Conservation (phyloP, 2,888 invertebrate genomes). For the Pardosa pseudoannulata region DNA sequence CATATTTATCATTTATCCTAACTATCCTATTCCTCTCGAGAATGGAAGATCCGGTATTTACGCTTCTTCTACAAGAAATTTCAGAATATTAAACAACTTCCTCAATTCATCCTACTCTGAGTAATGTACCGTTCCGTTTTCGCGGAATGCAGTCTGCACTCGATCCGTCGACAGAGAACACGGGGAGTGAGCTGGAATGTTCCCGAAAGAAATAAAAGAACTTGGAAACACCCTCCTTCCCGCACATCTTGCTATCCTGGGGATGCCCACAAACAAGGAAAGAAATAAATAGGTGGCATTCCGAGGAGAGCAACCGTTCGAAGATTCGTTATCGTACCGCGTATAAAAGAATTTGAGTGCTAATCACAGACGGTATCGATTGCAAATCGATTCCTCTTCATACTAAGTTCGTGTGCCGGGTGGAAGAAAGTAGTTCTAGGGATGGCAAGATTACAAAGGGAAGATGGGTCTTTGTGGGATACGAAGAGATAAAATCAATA, state of each 20-base stretch:
- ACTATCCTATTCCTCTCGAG: no score
- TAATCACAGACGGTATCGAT: slow-evolving; percentile 22
- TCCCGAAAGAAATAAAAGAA: neutral
- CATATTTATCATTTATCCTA: no score
- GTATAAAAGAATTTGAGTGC: slow-evolving; percentile 14
- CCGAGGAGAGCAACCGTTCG: slow-evolving; percentile 10
- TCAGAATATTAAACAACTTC: no score
- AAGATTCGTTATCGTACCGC: slow-evolving; percentile 12
- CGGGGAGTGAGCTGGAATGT: no score
- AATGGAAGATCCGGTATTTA: no score
- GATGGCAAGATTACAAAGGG: neutral
- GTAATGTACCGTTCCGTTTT: no score
- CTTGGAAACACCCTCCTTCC: neutral
- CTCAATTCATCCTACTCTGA: no score
- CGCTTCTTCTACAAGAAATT: no score
- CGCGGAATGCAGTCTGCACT: no score
- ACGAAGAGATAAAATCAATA: slow-evolving; percentile 6
- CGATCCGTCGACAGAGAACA: no score
- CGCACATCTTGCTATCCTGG: neutral
- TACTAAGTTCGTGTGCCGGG: neutral
- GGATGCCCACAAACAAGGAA: slow-evolving; percentile 6
- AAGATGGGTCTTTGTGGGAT: neutral
- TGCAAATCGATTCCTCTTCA: slow-evolving; percentile 16
- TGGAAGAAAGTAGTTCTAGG: neutral
- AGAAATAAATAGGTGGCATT: slow-evolving; percentile 24